phyloP scores from a whole-genome alignment of 2,888 invertebrate species.

The Philhelius pedissequus region DNA sequence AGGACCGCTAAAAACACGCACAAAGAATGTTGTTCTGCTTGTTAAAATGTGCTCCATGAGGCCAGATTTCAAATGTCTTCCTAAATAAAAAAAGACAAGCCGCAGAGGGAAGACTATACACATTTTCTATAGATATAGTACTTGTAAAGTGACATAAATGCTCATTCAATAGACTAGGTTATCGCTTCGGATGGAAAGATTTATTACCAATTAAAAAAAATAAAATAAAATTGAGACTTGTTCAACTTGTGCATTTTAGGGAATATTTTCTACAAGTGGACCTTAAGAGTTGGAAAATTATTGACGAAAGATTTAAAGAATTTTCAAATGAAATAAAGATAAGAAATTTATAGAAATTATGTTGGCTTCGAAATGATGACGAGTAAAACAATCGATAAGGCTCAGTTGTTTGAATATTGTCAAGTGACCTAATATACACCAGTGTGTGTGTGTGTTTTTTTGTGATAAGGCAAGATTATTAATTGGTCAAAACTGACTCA shows the following conservation, averaged over 20 bases:
- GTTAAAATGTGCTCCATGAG: slow-evolving; percentile 22
- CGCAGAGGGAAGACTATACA: neutral
- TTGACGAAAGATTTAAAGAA: slow-evolving; percentile 6
- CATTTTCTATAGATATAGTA: neutral
- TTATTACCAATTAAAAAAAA: slow-evolving; percentile 59
- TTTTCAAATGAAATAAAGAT: neutral
- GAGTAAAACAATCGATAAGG: neutral
- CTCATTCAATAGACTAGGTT: slow-evolving; percentile 37
- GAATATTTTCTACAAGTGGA: slow-evolving; percentile 39
- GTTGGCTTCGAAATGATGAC: neutral
- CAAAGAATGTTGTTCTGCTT: slow-evolving; percentile 24
- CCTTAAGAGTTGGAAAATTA: slow-evolving; percentile 23
- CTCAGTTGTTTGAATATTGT: neutral
- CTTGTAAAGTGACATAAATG: slow-evolving; percentile 21
- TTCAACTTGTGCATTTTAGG: slow-evolving; percentile 21
- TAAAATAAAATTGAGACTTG: neutral
- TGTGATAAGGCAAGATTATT: neutral
- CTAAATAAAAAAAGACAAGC: neutral
- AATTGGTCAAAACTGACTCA: too few species aligned
- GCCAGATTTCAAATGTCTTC: neutral
- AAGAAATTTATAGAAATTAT: neutral
- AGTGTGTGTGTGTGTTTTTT: neutral
- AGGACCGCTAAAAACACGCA: neutral
- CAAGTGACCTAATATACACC: slow-evolving; percentile 1
- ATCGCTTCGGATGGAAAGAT: slow-evolving; percentile 51